Base-by-base conservation (phyloP, 30 jellyfish, hydroid and myxozoan genomes). In the Clytia hemisphaerica region DNA sequence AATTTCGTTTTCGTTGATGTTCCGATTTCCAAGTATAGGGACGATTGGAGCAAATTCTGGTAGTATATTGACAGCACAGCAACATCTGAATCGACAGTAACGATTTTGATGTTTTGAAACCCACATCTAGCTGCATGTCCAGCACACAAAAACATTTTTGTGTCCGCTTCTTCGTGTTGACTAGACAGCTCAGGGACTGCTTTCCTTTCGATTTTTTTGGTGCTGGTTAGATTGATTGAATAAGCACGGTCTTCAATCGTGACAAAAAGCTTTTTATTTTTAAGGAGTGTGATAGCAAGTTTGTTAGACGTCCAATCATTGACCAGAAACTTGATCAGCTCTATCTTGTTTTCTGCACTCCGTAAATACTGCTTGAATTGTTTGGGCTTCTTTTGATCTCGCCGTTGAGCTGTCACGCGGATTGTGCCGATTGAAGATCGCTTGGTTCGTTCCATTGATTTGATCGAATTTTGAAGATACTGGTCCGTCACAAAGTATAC, bases 1-100 rank as follows among this genome's bases (percentile, higher is more conserved):
- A 50, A 21, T 28, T 50, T 50, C 10, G 27, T 50, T 7, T 10
- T 50, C 10, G 27, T 50, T 14, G 28, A 15, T 50, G 65, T 50
- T 9, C 65, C 65, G 28, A 50, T 50, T 50, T 50, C 65, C 65
- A 50, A 21, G 22, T 50, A 50, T 9, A 50, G n/a, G n/a, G n/a
- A n/a, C n/a, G n/a, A n/a, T n/a, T n/a, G n/a, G n/a, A n/a, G n/a
- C n/a, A n/a, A n/a, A n/a, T n/a, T n/a, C n/a, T n/a, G n/a, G n/a
- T n/a, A n/a, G n/a, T n/a, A n/a, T n/a, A n/a, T n/a, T n/a, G n/a
- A n/a, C n/a, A n/a, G n/a, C 14, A 40, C 16, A 7, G 53, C 53
- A 10, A 40, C 53, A 40, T 40, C 53, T 10, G 53, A 40, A 40
- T 40, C 10, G 14, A 7, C 53, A 10, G n/a, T 7, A 40, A 40